Percentiles rank a stretch among this genome's conserved stretches.
Evolutionary conservation across 1,140 invertebrate genomes (phyloP).

Genomic region (Popillia japonica): DNA sequence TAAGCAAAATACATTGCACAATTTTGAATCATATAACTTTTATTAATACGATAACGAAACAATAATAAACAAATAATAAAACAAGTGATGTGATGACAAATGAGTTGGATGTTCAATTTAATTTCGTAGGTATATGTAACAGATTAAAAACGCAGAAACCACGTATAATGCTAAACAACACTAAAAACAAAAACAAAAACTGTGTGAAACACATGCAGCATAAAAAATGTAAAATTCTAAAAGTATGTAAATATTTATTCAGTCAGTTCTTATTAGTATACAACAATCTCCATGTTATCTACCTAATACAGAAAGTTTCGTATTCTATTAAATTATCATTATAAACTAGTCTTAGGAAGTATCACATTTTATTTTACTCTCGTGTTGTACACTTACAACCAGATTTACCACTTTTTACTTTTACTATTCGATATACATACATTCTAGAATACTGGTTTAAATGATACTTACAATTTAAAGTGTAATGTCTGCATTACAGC

Average conservation of each 20-base stretch:
- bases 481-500: neutral
- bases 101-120: neutral
- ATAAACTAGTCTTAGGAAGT: conserved; percentile 25
- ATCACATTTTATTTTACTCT: conserved; percentile 18
- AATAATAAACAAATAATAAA: neutral
- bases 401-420: neutral
- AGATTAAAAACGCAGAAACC: conserved; percentile 2
- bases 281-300: conserved; percentile 30
- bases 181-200: conserved; percentile 18
- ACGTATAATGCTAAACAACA: conserved; percentile 23
- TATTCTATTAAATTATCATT: conserved; percentile 4
- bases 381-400: neutral
- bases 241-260: conserved; percentile 25
- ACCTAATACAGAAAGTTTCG: conserved; percentile 7
- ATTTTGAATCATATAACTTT: neutral
- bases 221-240: conserved; percentile 35
- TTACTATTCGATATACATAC: neutral
- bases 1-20: conserved; percentile 16
- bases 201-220: conserved; percentile 28
- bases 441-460: conserved; percentile 13
- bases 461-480: neutral
- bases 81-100: conserved; percentile 5
- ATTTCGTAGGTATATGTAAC: neutral
- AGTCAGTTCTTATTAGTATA: conserved; percentile 34
- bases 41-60: conserved; percentile 24